phyloP scores from a whole-genome alignment of 2,797 vertebrate genomes.

The Amazona finschi region DNA sequence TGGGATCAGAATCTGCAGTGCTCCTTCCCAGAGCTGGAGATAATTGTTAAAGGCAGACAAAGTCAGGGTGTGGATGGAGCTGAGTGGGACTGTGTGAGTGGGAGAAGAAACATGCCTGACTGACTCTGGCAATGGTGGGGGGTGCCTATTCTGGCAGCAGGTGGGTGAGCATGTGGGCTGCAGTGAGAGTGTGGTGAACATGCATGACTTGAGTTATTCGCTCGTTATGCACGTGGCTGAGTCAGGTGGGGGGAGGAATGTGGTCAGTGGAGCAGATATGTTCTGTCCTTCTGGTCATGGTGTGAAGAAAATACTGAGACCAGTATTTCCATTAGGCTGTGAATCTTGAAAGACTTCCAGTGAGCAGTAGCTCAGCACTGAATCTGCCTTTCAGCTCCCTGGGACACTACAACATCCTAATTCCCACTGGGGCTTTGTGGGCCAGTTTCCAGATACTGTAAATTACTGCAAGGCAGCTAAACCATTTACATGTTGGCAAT shows the following conservation, averaged over 20 bases:
- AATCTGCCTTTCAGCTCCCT: neutral
- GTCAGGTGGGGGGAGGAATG: neutral
- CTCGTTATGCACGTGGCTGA: neutral
- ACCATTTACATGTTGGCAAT: neutral
- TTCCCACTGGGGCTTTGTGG: neutral
- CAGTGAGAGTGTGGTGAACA: neutral
- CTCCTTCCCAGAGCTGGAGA: conserved; percentile 12
- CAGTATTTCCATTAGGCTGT: neutral
- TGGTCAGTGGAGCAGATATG: neutral
- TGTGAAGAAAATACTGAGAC: neutral
- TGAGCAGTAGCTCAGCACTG: neutral
- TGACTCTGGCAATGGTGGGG: neutral
- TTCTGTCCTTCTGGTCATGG: neutral
- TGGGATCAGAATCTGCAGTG: neutral
- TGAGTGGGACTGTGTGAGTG: neutral
- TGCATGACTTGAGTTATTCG: conserved; percentile 32
- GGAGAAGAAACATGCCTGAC: conserved; percentile 37
- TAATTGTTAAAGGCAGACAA: conserved; percentile 22
- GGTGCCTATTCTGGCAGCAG: conserved; percentile 27
- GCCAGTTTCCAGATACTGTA: neutral
- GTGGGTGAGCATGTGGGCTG: neutral
- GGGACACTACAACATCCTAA: neutral
- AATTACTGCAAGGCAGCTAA: neutral
- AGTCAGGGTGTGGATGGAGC: neutral
- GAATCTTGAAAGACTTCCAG: neutral